Conservation (phyloP, 2,888 invertebrate species). For the Anthrax anthrax region DNA sequence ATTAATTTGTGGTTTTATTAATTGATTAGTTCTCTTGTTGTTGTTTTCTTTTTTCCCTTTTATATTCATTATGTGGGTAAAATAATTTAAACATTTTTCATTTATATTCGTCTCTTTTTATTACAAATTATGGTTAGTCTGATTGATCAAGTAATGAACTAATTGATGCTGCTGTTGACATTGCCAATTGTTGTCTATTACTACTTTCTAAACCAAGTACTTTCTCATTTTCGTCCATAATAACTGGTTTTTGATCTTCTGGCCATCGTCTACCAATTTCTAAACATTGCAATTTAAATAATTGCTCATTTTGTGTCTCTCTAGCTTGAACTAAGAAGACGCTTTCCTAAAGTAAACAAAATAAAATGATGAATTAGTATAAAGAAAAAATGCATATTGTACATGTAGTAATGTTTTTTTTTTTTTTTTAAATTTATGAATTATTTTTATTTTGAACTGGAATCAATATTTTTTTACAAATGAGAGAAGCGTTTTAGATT, state of each 20-base stretch:
- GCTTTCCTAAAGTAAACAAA: conserved; percentile 45
- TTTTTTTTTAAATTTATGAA: neutral
- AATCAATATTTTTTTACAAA: neutral
- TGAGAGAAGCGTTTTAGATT: too few species aligned
- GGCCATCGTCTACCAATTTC: conserved; percentile 20
- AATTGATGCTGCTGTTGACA: conserved; percentile 11
- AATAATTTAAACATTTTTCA: too few species aligned
- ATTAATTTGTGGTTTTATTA: too few species aligned
- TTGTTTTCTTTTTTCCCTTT: too few species aligned
- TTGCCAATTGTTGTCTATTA: conserved; percentile 1
- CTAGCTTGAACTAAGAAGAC: conserved; percentile 69
- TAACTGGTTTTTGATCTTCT: conserved; percentile 7
- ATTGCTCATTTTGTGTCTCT: conserved; percentile 44
- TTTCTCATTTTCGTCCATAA: conserved; percentile 3
- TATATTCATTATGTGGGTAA: too few species aligned
- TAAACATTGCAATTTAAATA: conserved; percentile 29
- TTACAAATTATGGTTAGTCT: neutral
- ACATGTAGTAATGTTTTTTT: too few species aligned
- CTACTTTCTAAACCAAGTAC: conserved; percentile 2
- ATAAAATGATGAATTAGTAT: too few species aligned
- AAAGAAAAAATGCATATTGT: neutral
- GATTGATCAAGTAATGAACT: conserved; percentile 6
- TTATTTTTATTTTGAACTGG: neutral
- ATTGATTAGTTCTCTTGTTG: too few species aligned
- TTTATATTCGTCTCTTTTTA: too few species aligned